A percentile compares a stretch with the other conserved stretches of the same genome.
Conservation (phyloP, 2,888 invertebrate genomes). For the Congeria kusceri region DNA sequence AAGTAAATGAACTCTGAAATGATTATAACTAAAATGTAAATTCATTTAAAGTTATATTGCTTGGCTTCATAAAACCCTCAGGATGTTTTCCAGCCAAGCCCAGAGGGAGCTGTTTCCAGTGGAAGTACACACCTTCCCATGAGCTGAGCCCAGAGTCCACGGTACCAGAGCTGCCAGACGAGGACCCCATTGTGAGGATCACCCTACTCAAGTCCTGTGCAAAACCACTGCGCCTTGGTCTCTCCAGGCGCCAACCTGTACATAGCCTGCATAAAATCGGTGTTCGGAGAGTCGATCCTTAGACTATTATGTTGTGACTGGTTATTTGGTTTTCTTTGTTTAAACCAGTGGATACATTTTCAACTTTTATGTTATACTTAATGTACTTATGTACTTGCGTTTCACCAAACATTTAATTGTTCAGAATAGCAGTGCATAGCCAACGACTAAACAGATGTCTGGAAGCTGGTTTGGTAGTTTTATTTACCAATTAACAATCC, state of each 20-base stretch:
- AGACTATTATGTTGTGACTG: background rate
- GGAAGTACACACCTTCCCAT: constrained; percentile 69
- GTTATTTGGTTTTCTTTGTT: background rate
- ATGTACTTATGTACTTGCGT: too few relatives aligned
- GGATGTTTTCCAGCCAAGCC: too few relatives aligned
- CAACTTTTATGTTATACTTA: too few relatives aligned
- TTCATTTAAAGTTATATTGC: background rate
- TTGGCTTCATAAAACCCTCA: constrained; percentile 5
- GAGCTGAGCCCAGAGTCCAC: constrained; percentile 49
- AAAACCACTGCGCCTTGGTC: constrained; percentile 67
- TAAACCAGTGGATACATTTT: too few relatives aligned
- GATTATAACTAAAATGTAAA: too few relatives aligned
- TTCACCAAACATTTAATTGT: too few relatives aligned
- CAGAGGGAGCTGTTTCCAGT: constrained; percentile 58
- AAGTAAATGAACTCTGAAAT: too few relatives aligned
- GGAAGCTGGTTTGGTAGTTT: too few relatives aligned
- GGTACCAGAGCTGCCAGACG: constrained; percentile 39
- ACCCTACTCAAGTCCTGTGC: constrained; percentile 57
- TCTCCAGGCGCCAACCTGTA: constrained; percentile 61
- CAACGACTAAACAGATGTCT: too few relatives aligned
- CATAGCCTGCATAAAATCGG: constrained; percentile 54
- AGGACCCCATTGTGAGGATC: constrained; percentile 42
- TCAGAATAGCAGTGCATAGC: too few relatives aligned
- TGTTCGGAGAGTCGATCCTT: background rate
- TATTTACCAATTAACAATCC: too few relatives aligned